Conservation (phyloP, 2,888 invertebrate genomes). For the Drosophila ezoana region DNA sequence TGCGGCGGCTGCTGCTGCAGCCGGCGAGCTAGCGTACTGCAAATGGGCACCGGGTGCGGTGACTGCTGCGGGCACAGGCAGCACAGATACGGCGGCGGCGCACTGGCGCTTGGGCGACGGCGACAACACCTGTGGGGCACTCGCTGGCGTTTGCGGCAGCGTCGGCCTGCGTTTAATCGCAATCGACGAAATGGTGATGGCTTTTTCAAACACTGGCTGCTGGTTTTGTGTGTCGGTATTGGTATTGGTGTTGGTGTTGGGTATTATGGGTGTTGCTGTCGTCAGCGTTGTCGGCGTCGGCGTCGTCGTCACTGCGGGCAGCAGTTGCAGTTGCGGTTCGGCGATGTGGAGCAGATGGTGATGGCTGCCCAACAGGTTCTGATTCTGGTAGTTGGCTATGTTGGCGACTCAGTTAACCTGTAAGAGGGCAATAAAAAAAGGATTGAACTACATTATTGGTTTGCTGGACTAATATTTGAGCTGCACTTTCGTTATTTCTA, state of each 20-base stretch:
- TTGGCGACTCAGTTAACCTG: slow-evolving; percentile 75
- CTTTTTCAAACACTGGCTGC: slow-evolving; percentile 84
- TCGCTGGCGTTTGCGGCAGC: slow-evolving; percentile 86
- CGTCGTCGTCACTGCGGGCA: slow-evolving; percentile 72
- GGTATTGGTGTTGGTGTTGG: slow-evolving; percentile 43
- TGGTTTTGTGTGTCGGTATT: slow-evolving; percentile 70
- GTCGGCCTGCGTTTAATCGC: slow-evolving; percentile 86
- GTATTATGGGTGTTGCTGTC: slow-evolving; percentile 27
- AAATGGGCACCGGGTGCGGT: slow-evolving; percentile 78
- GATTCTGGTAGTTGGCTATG: slow-evolving; percentile 79
- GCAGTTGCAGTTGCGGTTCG: slow-evolving; percentile 77
- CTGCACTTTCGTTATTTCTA: slow-evolving; percentile 26
- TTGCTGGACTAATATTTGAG: slow-evolving; percentile 47
- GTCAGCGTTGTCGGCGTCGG: slow-evolving; percentile 37
- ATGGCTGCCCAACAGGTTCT: slow-evolving; percentile 78
- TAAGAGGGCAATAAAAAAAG: neutral
- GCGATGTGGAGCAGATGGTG: slow-evolving; percentile 79
- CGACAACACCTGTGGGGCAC: slow-evolving; percentile 86
- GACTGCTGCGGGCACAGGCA: slow-evolving; percentile 80
- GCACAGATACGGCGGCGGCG: slow-evolving; percentile 84
- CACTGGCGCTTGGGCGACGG: slow-evolving; percentile 86
- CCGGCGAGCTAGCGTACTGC: slow-evolving; percentile 84
- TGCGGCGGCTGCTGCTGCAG: slow-evolving; percentile 76
- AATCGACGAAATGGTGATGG: slow-evolving; percentile 86
- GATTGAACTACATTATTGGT: slow-evolving; percentile 7